Conservation (phyloP, 2,797 vertebrate species). For the Esox masquinongy region DNA sequence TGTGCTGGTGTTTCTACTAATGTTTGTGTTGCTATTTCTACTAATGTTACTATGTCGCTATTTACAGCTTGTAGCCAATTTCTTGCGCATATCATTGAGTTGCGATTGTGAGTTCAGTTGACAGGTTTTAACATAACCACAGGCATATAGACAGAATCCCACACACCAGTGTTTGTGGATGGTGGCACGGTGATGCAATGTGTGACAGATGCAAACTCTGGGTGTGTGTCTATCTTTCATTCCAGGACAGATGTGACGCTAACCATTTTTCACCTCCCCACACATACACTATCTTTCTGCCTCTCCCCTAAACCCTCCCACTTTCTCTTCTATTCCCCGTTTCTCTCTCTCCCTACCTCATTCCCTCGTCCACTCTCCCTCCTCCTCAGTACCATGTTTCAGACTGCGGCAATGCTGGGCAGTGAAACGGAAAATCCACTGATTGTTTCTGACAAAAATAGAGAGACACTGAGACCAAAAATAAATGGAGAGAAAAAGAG, state of each 20-base stretch:
- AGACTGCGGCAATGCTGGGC: slow-evolving; percentile 73
- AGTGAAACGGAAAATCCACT: slow-evolving; percentile 76
- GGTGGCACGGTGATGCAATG: background rate
- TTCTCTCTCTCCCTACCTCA: background rate
- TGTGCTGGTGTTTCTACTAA: too few relatives aligned
- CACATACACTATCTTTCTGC: background rate
- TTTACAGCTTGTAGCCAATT: slow-evolving; percentile 46
- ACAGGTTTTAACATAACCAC: slow-evolving; percentile 17
- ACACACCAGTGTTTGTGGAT: background rate
- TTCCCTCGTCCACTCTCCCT: background rate
- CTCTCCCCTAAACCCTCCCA: slow-evolving; percentile 15
- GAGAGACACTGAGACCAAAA: slow-evolving; percentile 32
- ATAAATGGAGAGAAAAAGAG: slow-evolving; percentile 27
- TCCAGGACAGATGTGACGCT: slow-evolving; percentile 56
- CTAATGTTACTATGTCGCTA: slow-evolving; percentile 9
- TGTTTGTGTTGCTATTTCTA: too few relatives aligned
- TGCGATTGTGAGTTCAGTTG: slow-evolving; percentile 32
- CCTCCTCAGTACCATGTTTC: slow-evolving; percentile 47
- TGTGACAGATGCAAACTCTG: background rate
- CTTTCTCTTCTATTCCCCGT: slow-evolving; percentile 13
- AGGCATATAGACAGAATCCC: slow-evolving; percentile 16
- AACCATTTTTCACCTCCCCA: background rate
- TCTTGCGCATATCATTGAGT: slow-evolving; percentile 32
- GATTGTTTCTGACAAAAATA: slow-evolving; percentile 76
- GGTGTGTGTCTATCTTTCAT: slow-evolving; percentile 33